Evolutionary conservation across 2,888 invertebrate species (phyloP), one percentile per base, ranked within the genome.

Genomic region (Leucophora obtusa): DNA sequence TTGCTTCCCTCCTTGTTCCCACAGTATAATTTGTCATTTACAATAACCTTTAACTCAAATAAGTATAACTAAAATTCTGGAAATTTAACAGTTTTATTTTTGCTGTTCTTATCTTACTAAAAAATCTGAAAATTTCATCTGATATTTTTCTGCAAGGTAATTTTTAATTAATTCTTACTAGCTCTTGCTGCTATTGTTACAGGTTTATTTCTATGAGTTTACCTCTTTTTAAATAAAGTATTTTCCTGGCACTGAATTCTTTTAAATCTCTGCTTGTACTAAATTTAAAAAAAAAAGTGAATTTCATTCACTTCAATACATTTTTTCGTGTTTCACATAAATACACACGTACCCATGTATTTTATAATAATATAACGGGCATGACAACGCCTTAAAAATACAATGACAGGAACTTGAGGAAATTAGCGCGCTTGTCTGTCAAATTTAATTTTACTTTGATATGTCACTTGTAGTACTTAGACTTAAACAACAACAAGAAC

Each of bases 351-450:
- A 54, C 33, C 11, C 58, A 24, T 51, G 51, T 38, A 17, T 35
- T 38, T 51, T 63, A 6, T 33, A 60, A 63, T 56, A 60, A 63
- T 62, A 56, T 78, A 81, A 75, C 70, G 66, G 58, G 51, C 51
- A 54, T 69, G 77, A 71, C 73, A 86, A 86, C 86, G 86, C 86
- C 86, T 87, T 86, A 84, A 86, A 83, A 85, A 86, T 1, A 66
- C 72, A 80, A 59, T 85, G 83, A 83, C 82, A 87, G 86, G 86
- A 77, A 82, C 65, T 65, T 58, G 54, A 69, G 77, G 74, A 80
- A 89, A 89, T 89, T 89, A 89, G 89, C 89, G 89, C 88, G 89
- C 87, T 89, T 89, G 89, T 89, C 89, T 89, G 89, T 89, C 89
- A 89, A 89, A 89, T 88, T 89, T 86, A 89, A 88, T 89, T 89